Evolutionary conservation across 92 coral and sea anemone species (phyloP).

Genomic region (Porites evermanni): DNA sequence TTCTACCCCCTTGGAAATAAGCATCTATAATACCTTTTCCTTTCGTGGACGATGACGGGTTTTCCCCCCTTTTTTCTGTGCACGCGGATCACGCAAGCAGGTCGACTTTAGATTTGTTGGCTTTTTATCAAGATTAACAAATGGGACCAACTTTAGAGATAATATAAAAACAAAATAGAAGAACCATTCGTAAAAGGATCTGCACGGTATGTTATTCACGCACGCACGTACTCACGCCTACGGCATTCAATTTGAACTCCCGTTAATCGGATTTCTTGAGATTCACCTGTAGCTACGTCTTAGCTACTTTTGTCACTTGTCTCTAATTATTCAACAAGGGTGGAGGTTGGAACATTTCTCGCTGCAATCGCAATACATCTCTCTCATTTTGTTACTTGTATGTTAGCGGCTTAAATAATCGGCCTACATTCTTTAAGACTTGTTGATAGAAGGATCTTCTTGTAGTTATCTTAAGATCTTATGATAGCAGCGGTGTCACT

Average conservation of each 20-base stretch:
- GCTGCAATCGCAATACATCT: conserved; percentile 13
- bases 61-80: too few relatives aligned
- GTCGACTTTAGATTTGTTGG: background rate
- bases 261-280: conserved; percentile 29
- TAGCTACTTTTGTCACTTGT: background rate
- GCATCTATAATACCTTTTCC: too few relatives aligned
- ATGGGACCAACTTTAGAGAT: background rate
- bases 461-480: conserved; percentile 39
- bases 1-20: too few relatives aligned
- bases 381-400: conserved; percentile 26
- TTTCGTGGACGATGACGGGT: too few relatives aligned
- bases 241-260: background rate
- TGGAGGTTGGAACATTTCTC: conserved; percentile 11
- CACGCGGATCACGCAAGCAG: too few relatives aligned
- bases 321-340: background rate
- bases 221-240: background rate
- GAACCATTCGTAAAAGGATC: background rate
- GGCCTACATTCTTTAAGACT: conserved; percentile 25
- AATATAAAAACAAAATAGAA: conserved; percentile 1
- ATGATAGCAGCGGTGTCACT: conserved; percentile 36
- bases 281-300: conserved; percentile 5
- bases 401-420: conserved; percentile 29
- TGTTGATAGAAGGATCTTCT: conserved; percentile 27
- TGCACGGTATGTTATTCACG: background rate
- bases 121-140: conserved; percentile 13